phyloP scores from a whole-genome alignment of 2,113 vertebrate species.

The Neolamprologus kungweensis region DNA sequence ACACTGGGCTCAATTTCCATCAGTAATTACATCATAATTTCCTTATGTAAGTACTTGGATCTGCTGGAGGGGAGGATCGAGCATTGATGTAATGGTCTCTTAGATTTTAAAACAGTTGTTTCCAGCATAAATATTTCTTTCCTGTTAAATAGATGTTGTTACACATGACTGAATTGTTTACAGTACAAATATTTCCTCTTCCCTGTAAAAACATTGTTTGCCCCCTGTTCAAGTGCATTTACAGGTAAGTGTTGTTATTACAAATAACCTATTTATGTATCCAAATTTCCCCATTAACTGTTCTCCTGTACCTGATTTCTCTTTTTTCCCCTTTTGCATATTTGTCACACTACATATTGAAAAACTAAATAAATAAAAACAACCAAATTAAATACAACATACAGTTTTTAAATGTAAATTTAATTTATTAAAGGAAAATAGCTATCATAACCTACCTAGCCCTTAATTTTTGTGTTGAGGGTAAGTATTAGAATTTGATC shows the following conservation, averaged over 20 bases:
- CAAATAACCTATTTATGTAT: neutral
- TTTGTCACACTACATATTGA: neutral
- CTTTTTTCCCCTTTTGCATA: accelerated
- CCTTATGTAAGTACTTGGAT: neutral
- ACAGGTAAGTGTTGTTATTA: accelerated
- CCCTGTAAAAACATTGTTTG: neutral
- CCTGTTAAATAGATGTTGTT: neutral
- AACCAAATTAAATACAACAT: neutral
- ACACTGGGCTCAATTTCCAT: neutral
- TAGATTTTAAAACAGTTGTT: neutral
- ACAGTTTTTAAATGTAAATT: neutral
- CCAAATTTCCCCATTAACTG: neutral
- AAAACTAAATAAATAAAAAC: neutral
- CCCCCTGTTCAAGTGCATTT: neutral
- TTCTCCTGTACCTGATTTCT: accelerated
- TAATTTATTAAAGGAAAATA: neutral
- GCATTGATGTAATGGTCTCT: neutral
- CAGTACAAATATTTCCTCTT: neutral
- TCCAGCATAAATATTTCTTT: neutral
- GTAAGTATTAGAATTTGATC: neutral
- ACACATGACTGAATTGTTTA: neutral
- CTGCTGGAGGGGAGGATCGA: neutral
- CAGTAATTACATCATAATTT: neutral
- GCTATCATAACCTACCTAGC: neutral
- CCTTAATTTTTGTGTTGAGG: neutral